Evolutionary conservation across 2,888 invertebrate genomes (phyloP).

Genomic region (Perizoma flavofasciatum): DNA sequence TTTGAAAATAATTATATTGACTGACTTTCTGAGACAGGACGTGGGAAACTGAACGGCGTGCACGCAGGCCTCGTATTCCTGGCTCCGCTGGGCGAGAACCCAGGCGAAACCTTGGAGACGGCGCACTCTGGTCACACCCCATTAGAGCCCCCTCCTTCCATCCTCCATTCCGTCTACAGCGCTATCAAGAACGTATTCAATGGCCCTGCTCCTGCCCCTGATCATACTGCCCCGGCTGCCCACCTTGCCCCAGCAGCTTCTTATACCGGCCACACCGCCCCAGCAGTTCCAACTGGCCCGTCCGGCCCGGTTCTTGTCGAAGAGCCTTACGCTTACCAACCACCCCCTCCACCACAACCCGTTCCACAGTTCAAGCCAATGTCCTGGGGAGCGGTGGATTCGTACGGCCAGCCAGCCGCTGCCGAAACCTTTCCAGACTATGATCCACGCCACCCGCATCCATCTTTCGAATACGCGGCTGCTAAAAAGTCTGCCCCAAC

Average conservation of each 20-base stretch:
- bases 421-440: slow-evolving; percentile 64
- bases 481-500: slow-evolving; percentile 55
- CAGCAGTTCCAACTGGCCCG: slow-evolving; percentile 36
- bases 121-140: slow-evolving; percentile 61
- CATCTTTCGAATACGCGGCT: slow-evolving; percentile 59
- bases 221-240: slow-evolving; percentile 17
- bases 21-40: slow-evolving; percentile 76
- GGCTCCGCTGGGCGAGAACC: slow-evolving; percentile 67
- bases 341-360: slow-evolving; percentile 65
- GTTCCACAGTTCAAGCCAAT: slow-evolving; percentile 64
- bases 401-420: slow-evolving; percentile 74
- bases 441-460: slow-evolving; percentile 59
- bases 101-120: slow-evolving; percentile 56
- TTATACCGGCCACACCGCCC: slow-evolving; percentile 14
- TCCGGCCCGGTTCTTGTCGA: slow-evolving; percentile 42
- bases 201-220: slow-evolving; percentile 29
- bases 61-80: slow-evolving; percentile 77
- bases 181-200: slow-evolving; percentile 69
- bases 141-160: slow-evolving; percentile 69
- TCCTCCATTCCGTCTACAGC: slow-evolving; percentile 70
- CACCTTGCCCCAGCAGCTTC: slow-evolving; percentile 31
- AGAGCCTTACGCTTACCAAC: slow-evolving; percentile 50
- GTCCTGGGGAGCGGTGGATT: slow-evolving; percentile 72
- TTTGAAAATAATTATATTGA: slow-evolving; percentile 2
- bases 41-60: slow-evolving; percentile 73